A percentile compares a stretch with the other conserved stretches of the same genome.
These are phyloP conservation scores for Halocaridina rubra DNA, from an alignment of 2,888 invertebrate genomes.

Conservation along the genomic window DNA sequence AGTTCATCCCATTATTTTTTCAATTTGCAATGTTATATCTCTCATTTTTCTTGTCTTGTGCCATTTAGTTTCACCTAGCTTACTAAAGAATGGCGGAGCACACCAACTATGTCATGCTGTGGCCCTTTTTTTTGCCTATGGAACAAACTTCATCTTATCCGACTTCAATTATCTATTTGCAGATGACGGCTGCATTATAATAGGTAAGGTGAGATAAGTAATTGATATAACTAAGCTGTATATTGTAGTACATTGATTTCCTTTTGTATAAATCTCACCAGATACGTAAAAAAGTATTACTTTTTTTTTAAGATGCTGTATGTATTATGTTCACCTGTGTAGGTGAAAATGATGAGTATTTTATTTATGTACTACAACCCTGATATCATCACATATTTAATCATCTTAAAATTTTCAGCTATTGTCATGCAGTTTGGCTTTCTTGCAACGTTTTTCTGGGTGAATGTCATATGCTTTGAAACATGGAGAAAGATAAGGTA, in stretches of 20 bases:
- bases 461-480: not conserved
- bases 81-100: not conserved
- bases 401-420: no score
- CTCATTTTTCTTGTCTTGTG: not conserved
- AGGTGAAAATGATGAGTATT: no score
- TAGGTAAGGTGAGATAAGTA: no score
- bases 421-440: not conserved
- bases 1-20: not conserved
- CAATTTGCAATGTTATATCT: not conserved
- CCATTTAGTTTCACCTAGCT: not conserved
- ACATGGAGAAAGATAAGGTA: not conserved
- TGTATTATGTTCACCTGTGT: no score
- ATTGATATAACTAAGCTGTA: no score
- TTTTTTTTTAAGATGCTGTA: no score
- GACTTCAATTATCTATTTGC: not conserved
- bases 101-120: not conserved
- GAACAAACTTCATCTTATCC: not conserved
- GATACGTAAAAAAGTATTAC: no score
- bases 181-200: not conserved
- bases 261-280: no score
- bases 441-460: not conserved
- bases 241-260: no score
- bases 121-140: not conserved
- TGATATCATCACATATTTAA: no score
- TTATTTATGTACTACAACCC: no score